Percentiles rank a stretch among this genome's conserved stretches.
Conservation (phyloP, 2,888 invertebrate species). For the Coenonympha arcania region DNA sequence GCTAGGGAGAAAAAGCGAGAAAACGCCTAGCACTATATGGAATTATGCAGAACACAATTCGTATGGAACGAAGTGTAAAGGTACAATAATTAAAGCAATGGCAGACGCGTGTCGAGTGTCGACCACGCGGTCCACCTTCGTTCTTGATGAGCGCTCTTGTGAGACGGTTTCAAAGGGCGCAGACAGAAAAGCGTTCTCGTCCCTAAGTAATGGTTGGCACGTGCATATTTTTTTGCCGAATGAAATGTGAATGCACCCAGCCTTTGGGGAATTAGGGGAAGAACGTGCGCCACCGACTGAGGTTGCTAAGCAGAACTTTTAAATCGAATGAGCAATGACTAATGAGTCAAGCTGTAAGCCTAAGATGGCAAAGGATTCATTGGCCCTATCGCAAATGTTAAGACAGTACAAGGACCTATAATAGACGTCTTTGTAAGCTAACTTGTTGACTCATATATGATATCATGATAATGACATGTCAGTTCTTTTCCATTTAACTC, state of each 20-base stretch:
- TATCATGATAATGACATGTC: slow-evolving; percentile 61
- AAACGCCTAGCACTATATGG: too few relatives aligned
- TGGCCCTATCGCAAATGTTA: slow-evolving; percentile 44
- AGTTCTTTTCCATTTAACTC: slow-evolving; percentile 11
- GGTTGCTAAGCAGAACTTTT: slow-evolving; percentile 9
- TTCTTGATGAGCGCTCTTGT: slow-evolving; percentile 34
- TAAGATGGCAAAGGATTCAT: too few relatives aligned
- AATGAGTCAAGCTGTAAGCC: too few relatives aligned
- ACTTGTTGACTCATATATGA: slow-evolving; percentile 35
- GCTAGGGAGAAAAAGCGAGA: slow-evolving; percentile 18
- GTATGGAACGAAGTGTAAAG: slow-evolving; percentile 47
- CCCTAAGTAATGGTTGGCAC: slow-evolving; percentile 66
- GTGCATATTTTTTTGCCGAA: slow-evolving; percentile 56
- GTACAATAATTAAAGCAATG: slow-evolving; percentile 36
- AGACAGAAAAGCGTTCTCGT: slow-evolving; percentile 42
- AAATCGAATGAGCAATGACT: neutral
- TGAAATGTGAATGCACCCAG: slow-evolving; percentile 53
- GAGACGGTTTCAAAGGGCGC: slow-evolving; percentile 36
- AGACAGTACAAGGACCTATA: slow-evolving; percentile 20
- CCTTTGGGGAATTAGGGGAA: slow-evolving; percentile 45
- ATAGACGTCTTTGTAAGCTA: neutral
- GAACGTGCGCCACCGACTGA: neutral
- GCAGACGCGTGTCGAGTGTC: slow-evolving; percentile 54
- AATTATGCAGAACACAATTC: slow-evolving; percentile 30
- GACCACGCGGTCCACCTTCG: slow-evolving; percentile 43